Evolutionary conservation across 2,888 invertebrate genomes (phyloP).

Genomic region (Dexiosoma caninum): DNA sequence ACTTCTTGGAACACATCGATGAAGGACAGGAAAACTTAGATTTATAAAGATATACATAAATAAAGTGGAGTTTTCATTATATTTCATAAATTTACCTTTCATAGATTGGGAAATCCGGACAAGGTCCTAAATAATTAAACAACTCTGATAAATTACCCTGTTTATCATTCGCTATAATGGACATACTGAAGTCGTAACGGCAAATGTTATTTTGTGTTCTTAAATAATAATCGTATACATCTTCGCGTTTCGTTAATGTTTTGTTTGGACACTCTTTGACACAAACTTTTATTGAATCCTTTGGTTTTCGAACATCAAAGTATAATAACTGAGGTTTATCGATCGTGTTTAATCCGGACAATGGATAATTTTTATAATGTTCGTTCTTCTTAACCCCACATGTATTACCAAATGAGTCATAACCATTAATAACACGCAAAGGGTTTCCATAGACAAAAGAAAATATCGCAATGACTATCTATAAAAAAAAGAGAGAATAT

Average conservation of each 20-base stretch:
- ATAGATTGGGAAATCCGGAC: constrained; percentile 88
- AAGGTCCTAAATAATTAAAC: constrained; percentile 83
- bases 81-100: constrained; percentile 80
- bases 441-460: constrained; percentile 94
- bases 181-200: constrained; percentile 83
- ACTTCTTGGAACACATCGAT: constrained; percentile 91
- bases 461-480: constrained; percentile 91
- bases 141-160: constrained; percentile 72
- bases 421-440: constrained; percentile 90
- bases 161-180: constrained; percentile 78
- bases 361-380: constrained; percentile 84
- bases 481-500: constrained; percentile 66
- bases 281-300: constrained; percentile 90
- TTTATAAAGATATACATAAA: background rate
- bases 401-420: constrained; percentile 96
- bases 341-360: constrained; percentile 89
- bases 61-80: background rate
- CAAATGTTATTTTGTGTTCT: constrained; percentile 88
- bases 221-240: constrained; percentile 85
- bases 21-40: constrained; percentile 85
- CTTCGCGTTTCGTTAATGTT: constrained; percentile 81
- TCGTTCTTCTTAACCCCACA: constrained; percentile 91
- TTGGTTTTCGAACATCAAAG: constrained; percentile 87
- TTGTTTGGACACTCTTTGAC: constrained; percentile 90
- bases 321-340: constrained; percentile 90